Evolutionary conservation across 2,888 invertebrate genomes (phyloP).

Genomic region (Parelbella ahira): DNA sequence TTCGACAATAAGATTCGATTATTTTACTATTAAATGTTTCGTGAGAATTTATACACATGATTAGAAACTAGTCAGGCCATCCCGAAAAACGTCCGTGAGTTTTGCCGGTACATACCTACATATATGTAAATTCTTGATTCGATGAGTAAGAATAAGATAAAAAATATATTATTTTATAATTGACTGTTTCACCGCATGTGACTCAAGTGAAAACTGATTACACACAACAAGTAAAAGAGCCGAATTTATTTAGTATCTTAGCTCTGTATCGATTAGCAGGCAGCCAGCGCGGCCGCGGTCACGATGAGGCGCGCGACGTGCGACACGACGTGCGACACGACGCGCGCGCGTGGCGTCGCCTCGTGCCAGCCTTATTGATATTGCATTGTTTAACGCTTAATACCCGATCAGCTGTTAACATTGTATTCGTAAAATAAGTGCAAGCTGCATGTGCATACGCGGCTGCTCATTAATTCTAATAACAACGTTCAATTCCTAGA

Average conservation of each 20-base stretch:
- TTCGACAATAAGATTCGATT: too few relatives aligned
- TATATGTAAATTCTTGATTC: too few relatives aligned
- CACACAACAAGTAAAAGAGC: conserved; percentile 9
- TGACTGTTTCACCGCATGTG: too few relatives aligned
- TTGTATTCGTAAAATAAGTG: conserved; percentile 1
- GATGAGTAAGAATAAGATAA: too few relatives aligned
- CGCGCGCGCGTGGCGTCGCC: conserved; percentile 44
- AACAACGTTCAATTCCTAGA: too few relatives aligned
- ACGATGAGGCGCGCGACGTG: conserved; percentile 48
- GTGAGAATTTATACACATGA: too few relatives aligned
- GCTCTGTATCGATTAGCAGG: conserved; percentile 35
- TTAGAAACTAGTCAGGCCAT: too few relatives aligned
- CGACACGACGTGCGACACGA: too few relatives aligned
- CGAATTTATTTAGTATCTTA: conserved; percentile 30
- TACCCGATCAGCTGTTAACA: conserved; percentile 11
- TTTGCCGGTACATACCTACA: too few relatives aligned
- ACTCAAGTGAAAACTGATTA: conserved; percentile 9
- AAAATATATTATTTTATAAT: too few relatives aligned
- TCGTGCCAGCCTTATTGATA: conserved; percentile 42
- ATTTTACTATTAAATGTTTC: too few relatives aligned
- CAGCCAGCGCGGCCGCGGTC: conserved; percentile 31
- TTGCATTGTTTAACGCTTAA: conserved; percentile 14
- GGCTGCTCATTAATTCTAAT: background rate
- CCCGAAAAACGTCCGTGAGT: too few relatives aligned
- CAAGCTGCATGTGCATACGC: background rate